Evolutionary conservation across 2,797 vertebrate genomes (phyloP).

Genomic region (Gastrophryne carolinensis): DNA sequence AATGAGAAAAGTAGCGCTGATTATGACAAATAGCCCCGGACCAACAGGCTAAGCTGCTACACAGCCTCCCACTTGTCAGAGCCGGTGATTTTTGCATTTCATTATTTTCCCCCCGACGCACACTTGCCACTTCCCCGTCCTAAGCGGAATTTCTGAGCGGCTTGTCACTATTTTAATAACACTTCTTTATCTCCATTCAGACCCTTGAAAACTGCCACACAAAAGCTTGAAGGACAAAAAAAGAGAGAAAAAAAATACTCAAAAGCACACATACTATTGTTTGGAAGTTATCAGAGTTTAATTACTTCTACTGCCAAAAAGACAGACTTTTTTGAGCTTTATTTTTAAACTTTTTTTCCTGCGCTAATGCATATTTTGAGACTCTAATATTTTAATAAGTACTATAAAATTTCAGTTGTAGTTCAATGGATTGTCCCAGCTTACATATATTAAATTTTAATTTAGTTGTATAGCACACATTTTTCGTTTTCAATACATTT

Average conservation of each 20-base stretch:
- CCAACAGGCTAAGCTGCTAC: conserved; percentile 96
- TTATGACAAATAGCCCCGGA: conserved; percentile 92
- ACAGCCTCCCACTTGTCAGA: conserved; percentile 84
- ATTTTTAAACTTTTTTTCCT: neutral
- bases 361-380: too few species aligned
- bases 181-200: conserved; percentile 78
- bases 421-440: too few species aligned
- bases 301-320: conserved; percentile 51
- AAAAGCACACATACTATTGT: conserved; percentile 61
- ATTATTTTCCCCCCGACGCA: conserved; percentile 80
- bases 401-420: too few species aligned
- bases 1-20: conserved; percentile 96
- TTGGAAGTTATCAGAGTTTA: conserved; percentile 61
- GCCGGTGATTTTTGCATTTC: conserved; percentile 83
- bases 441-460: too few species aligned
- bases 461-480: too few species aligned
- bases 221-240: conserved; percentile 62
- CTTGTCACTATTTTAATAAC: conserved; percentile 79
- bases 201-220: conserved; percentile 63
- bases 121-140: conserved; percentile 67
- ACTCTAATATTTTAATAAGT: too few species aligned
- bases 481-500: too few species aligned
- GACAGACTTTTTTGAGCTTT: neutral
- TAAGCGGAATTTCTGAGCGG: conserved; percentile 65
- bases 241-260: neutral